phyloP scores from a whole-genome alignment of 2,113 vertebrate genomes.

The Narcine bancroftii region DNA sequence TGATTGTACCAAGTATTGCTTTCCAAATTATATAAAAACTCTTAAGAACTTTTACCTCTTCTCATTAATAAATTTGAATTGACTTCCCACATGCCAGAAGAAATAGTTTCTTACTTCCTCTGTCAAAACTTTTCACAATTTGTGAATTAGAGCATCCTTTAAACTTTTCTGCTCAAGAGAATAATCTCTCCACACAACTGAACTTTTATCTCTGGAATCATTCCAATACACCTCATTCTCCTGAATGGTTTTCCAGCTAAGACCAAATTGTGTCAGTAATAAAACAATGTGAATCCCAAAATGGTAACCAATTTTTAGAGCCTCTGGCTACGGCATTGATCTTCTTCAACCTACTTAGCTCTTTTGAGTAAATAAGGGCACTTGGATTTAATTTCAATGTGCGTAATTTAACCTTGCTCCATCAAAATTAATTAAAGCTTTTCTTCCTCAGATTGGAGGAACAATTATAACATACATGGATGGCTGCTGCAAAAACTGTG shows the following conservation, averaged over 20 bases:
- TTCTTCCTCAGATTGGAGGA: conserved; percentile 69
- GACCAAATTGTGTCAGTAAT: too few species aligned
- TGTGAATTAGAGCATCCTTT: not conserved
- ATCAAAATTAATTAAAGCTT: not conserved
- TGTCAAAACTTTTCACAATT: not conserved
- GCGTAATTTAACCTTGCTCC: too few species aligned
- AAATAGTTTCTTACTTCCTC: not conserved
- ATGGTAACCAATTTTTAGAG: not conserved
- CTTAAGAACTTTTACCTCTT: not conserved
- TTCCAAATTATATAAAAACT: not conserved
- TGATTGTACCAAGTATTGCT: not conserved
- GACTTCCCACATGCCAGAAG: not conserved
- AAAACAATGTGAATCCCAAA: not conserved
- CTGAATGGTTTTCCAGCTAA: not conserved
- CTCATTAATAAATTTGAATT: not conserved
- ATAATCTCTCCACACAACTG: not conserved
- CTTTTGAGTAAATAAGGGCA: not conserved
- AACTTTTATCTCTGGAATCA: not conserved
- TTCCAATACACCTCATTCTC: not conserved
- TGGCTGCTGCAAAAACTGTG: conserved; percentile 94
- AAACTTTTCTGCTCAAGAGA: not conserved
- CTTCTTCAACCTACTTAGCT: not conserved
- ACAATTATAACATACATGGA: conserved; percentile 84
- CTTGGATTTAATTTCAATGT: not conserved
- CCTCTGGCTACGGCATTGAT: not conserved